A percentile compares a stretch with the other conserved stretches of the same genome.
These are phyloP conservation scores for Syngnathus acus DNA, from an alignment of 2,797 vertebrate species.

Conservation along the genomic window DNA sequence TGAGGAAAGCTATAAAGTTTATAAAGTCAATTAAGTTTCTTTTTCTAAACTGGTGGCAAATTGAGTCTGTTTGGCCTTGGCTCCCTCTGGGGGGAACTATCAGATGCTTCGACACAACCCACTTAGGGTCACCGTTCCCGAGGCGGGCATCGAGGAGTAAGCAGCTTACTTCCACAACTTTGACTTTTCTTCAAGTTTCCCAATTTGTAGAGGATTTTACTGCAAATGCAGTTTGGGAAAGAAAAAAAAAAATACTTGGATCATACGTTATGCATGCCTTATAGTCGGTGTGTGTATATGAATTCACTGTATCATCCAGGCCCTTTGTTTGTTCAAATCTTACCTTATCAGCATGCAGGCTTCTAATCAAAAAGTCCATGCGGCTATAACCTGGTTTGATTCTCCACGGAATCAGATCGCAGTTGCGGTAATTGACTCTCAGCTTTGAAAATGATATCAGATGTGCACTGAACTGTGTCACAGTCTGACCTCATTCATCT, in stretches of 20 bases:
- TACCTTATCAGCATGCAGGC: not conserved
- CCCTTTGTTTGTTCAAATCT: too few species aligned
- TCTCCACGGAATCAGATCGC: not conserved
- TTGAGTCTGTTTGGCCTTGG: conserved; percentile 43
- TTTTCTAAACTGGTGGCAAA: conserved; percentile 53
- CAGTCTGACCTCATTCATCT: not conserved
- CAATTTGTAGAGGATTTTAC: conserved; percentile 1
- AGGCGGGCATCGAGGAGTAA: conserved; percentile 41
- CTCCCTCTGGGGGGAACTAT: conserved; percentile 46
- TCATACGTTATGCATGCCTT: not conserved
- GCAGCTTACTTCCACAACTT: conserved; percentile 33
- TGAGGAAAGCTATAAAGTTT: conserved; percentile 59
- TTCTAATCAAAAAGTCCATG: not conserved
- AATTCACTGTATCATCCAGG: not conserved
- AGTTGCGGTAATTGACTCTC: not conserved
- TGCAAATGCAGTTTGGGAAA: not conserved
- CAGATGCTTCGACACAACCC: conserved; percentile 48
- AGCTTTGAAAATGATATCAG: not conserved
- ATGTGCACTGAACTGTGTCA: not conserved
- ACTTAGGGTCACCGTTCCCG: conserved; percentile 49
- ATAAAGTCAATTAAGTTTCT: conserved; percentile 62
- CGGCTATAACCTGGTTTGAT: not conserved
- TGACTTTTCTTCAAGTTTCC: conserved; percentile 16
- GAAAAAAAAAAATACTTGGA: not conserved
- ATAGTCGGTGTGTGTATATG: not conserved